Evolutionary conservation across 2,113 vertebrate species (phyloP), one percentile per base, ranked within the genome.

Genomic region (Pholis gunnellus): DNA sequence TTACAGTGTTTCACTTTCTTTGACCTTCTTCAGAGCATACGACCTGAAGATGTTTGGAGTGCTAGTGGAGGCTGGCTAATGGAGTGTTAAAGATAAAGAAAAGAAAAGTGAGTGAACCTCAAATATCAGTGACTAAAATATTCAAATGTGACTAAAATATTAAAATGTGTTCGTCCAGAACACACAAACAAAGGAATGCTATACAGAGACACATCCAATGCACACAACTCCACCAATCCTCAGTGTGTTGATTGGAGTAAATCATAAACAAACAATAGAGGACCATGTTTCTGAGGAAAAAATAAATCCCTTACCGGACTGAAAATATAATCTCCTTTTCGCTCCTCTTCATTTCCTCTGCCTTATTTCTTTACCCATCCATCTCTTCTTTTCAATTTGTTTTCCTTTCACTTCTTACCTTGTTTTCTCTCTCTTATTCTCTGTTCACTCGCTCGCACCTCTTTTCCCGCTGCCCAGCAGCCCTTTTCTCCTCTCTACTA

Each of bases 281-380:
- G 36, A 61, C 36, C 2, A 25, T 52, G 52, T 70, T 56, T 54
- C 38, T 60, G 27, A 15, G 31, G 25, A 56, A 81, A 80, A 69
- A 11, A 52, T 0, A 22, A 61, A 68, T 60, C 44, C 38, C 50
- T 80, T 36, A 77, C 56, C 25, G 44, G 42, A 50, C 61, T 84
- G 52, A 29, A 81, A 72, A 65, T 60, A 72, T 72, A 72, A 84
- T 73, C 67, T 64, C 18, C 20, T 87, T 72, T 81, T 84, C 74
- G 67, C 31, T 36, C 78, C 38, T 80, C 50, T 57, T 78, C 25
- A 75, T 75, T 74, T 72, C 40, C 25, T 56, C 40, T 69, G 29
- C 46, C 54, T 59, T 65, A 25, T 73, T 67, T 72, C 29, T 76
- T 76, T 74, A 79, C 25, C 52, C 38, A 31, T 60, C 36, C 50